These are phyloP conservation scores for Eugnorisma glareosa DNA, from an alignment of 2,888 invertebrate species.

Conservation along the genomic window DNA sequence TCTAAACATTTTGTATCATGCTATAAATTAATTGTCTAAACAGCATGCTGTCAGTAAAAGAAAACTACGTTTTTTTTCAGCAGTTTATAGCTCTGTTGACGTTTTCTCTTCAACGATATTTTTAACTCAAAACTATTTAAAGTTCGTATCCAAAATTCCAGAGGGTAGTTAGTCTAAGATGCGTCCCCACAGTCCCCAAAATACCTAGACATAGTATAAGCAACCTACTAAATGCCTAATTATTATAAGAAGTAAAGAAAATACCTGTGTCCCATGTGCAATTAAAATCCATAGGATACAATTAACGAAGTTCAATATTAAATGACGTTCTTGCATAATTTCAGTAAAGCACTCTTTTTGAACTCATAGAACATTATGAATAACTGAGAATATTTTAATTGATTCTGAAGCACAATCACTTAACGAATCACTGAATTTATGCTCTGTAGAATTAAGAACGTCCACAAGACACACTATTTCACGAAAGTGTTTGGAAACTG, in stretches of 20 bases:
- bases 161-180: background rate
- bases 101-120: background rate
- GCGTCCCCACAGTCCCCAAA: background rate
- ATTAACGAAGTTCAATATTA: slow-evolving; percentile 59
- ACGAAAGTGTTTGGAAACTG: slow-evolving; percentile 68
- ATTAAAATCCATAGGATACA: slow-evolving; percentile 64
- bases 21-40: background rate
- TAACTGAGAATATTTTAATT: slow-evolving; percentile 30
- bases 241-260: background rate
- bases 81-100: no score
- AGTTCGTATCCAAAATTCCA: background rate
- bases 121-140: background rate
- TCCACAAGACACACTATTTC: slow-evolving; percentile 41
- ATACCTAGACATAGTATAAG: background rate
- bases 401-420: slow-evolving; percentile 33
- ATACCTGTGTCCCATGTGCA: slow-evolving; percentile 72
- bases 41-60: background rate
- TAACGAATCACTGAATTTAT: slow-evolving; percentile 25
- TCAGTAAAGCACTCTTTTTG: slow-evolving; percentile 65
- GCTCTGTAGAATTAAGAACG: slow-evolving; percentile 31
- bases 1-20: background rate
- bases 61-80: background rate
- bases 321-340: slow-evolving; percentile 73
- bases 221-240: background rate
- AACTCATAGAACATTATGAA: slow-evolving; percentile 72